Evolutionary conservation across 2,888 invertebrate genomes (phyloP), one percentile per base, ranked within the genome.

Genomic region (Calliopum simillimum): DNA sequence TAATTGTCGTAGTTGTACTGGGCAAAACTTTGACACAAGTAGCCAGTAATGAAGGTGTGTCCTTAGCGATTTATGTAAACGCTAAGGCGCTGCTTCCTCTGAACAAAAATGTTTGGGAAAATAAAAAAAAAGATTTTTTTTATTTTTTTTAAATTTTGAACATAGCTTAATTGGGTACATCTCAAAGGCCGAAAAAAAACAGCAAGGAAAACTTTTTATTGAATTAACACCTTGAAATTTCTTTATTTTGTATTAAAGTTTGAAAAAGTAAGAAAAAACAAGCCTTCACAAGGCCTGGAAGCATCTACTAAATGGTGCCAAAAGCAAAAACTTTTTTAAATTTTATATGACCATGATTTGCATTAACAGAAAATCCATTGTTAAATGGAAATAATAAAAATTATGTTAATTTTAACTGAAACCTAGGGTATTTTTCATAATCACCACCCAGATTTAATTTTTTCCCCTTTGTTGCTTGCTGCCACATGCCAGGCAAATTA

Each of bases 81-180:
- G 21, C n/a, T n/a, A n/a, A n/a, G 11, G 13, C 53, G 23, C 13
- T 23, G 13, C 53, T 23, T 53, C 2, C 5, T n/a, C n/a, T n/a
- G n/a, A 3, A 23, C 2, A 19, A 23, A 12, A 12, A 53, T 21
- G 11, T 4, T 13, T 11, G 12, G 11, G 11, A 53, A 53, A 19
- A 43, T 14, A 8, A 19, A 61, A 41, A 12, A 43, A 59, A 59
- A 8, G 33, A 33, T 33, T 33, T 33, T 8, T 33, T 33, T 43
- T 59, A 41, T n/a, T 8, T 33, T 43, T 59, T 59, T n/a, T 8
- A 41, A 59, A 59, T 16, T 59, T 59, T n/a, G 5, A 59, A 43
- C 33, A 59, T 43, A 59, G 41, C 19, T 43, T 19, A 43, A 59
- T 59, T 43, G 59, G 33, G 43, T 19, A n/a, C 2, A 59, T 19